A percentile compares a stretch with the other conserved stretches of the same genome.
Conservation (phyloP, 2,113 vertebrate species). For the Addax nasomaculatus region DNA sequence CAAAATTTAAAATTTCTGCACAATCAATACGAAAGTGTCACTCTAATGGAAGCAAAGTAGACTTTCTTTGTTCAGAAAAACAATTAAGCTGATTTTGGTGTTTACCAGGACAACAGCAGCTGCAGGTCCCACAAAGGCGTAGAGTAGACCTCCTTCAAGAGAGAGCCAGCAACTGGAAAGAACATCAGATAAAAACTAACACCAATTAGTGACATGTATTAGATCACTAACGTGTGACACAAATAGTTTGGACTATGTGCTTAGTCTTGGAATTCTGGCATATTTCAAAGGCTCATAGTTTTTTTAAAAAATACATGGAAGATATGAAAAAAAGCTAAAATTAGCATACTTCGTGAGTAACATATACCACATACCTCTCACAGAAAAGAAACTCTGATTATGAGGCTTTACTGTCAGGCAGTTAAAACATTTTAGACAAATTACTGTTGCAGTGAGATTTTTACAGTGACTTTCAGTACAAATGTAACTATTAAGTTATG, state of each 20-base stretch:
- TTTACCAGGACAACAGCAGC: slow-evolving; percentile 98
- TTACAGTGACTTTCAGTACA: slow-evolving; percentile 7
- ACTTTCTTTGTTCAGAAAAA: background rate
- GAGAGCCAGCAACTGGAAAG: slow-evolving; percentile 96
- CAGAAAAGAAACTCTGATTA: slow-evolving; percentile 9
- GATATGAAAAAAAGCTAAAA: background rate
- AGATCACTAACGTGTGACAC: slow-evolving; percentile 67
- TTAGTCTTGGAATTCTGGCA: slow-evolving; percentile 64
- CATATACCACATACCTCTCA: background rate
- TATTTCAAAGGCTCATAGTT: slow-evolving; percentile 53
- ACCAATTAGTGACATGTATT: slow-evolving; percentile 82
- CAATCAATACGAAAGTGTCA: background rate
- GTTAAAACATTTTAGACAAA: slow-evolving; percentile 37
- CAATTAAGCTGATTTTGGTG: slow-evolving; percentile 53
- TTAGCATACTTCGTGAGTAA: background rate
- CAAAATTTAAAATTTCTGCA: background rate
- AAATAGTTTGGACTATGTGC: slow-evolving; percentile 53
- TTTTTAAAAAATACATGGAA: background rate
- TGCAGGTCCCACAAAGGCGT: slow-evolving; percentile 98
- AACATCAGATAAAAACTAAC: slow-evolving; percentile 82
- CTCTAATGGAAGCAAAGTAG: background rate
- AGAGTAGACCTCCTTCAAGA: slow-evolving; percentile 97
- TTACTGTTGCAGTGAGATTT: slow-evolving; percentile 2
- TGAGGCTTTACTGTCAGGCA: background rate
- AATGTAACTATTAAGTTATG: slow-evolving; percentile 1